A percentile compares a stretch with the other conserved stretches of the same genome.
phyloP scores from a whole-genome alignment of 2,888 invertebrate genomes.

The Drosophila rellima region DNA sequence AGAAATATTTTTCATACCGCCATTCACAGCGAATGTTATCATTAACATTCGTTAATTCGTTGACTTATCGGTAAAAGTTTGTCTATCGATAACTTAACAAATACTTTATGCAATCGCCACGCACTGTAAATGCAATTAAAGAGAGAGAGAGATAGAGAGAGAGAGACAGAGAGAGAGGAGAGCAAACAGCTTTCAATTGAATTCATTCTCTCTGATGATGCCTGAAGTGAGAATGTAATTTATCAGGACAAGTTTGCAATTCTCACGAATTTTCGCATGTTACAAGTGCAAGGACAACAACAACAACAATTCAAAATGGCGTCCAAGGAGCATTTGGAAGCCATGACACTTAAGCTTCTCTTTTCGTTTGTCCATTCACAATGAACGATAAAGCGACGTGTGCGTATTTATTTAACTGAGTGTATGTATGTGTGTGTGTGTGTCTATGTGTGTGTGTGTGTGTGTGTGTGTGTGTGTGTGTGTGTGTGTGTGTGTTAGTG shows the following conservation, averaged over 20 bases:
- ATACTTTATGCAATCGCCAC: background rate
- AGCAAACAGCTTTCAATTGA: no score
- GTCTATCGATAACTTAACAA: background rate
- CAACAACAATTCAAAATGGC: conserved; percentile 21
- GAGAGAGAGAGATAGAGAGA: no score
- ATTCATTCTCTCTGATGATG: no score
- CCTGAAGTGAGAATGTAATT: background rate
- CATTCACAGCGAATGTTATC: no score
- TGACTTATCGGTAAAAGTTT: no score
- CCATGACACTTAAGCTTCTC: background rate
- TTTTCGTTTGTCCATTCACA: conserved; percentile 23
- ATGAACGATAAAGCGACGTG: conserved; percentile 21
- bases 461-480: conserved; percentile 11
- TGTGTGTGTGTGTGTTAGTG: conserved; percentile 12
- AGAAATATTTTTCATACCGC: no score
- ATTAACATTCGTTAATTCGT: no score
- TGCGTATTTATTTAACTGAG: conserved; percentile 7
- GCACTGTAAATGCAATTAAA: background rate
- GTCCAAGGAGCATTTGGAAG: conserved; percentile 7
- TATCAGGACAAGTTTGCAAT: background rate
- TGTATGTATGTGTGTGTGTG: background rate
- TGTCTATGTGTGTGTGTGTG: background rate
- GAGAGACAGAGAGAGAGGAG: no score
- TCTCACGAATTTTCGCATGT: conserved; percentile 4
- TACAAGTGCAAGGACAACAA: conserved; percentile 4